Base-by-base conservation (phyloP, 2,888 invertebrate species). In the Pteria penguin region DNA sequence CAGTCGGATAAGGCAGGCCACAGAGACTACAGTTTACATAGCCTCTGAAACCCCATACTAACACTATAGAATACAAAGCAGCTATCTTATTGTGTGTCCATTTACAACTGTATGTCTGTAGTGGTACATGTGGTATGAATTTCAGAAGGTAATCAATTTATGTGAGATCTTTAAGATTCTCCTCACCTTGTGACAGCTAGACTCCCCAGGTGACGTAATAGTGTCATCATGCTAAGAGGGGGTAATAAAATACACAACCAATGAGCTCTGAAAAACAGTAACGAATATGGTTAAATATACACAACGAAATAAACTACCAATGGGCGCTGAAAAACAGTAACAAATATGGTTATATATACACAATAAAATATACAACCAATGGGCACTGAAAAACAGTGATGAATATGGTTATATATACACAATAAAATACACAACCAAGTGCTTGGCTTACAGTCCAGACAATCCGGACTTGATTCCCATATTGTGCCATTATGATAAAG, bases 231-330 rank as follows among this genome's bases (percentile, higher is more conserved):
- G 75, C 87, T 89, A n/a, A 93, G 83, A 0, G 91, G 91, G 4
- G 92, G 92, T 29, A 93, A 84, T 33, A 93, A 80, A 8, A 92
- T 83, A 14, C 89, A 31, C 68, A 93, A 84, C 92, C 92, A 93
- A 33, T 91, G 85, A 33, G 82, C 79, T 72, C 92, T 92, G 88
- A 5, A 83, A 85, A 45, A 66, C 31, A 73, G 62, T 68, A 55
- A 67, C 8, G 57, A 4, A 31, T n/a, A n/a, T n/a, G 14, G 18
- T 24, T 31, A 45, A 27, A 2, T 27, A 60, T 14, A 52, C 26
- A 45, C 5, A 27, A 18, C n/a, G 29, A 27, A 18, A 67, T 18
- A 57, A 14, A 57, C 26, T 27, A 57, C 57, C 26, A 1, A 4
- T 91, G 85, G 32, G 82, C 79, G 72, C 92, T 92, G 88, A 5